Evolutionary conservation across 2,797 vertebrate genomes (phyloP).

Genomic region (Podarcis lilfordi): DNA sequence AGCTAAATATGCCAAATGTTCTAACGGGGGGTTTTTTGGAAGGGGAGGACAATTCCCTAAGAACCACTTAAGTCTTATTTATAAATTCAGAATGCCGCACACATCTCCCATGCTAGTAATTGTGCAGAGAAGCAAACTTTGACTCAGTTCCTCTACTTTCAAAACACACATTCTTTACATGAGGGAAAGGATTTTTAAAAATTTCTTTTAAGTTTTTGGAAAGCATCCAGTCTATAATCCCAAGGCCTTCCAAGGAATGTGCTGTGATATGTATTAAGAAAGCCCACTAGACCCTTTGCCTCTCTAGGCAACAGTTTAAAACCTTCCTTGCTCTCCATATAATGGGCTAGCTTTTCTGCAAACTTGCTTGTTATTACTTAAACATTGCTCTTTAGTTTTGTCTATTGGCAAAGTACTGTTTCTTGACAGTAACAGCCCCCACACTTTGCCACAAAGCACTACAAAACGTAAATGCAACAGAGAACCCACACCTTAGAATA

Average conservation of each 20-base stretch:
- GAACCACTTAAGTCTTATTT: background rate
- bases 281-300: slow-evolving; percentile 40
- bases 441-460: background rate
- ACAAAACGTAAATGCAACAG: background rate
- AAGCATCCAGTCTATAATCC: slow-evolving; percentile 46
- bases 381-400: background rate
- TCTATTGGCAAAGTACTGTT: background rate
- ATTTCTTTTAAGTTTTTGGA: slow-evolving; percentile 41
- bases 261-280: slow-evolving; percentile 44
- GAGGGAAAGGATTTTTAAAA: slow-evolving; percentile 1
- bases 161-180: slow-evolving; percentile 22
- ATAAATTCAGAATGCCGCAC: slow-evolving; percentile 18
- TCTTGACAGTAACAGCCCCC: background rate
- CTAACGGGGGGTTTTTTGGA: background rate
- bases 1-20: background rate
- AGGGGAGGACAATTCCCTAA: background rate
- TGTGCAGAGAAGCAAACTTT: slow-evolving; percentile 18
- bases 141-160: slow-evolving; percentile 14
- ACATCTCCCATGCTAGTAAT: background rate
- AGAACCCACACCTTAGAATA: background rate
- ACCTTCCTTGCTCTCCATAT: slow-evolving; percentile 37
- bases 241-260: slow-evolving; percentile 50
- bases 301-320: slow-evolving; percentile 21
- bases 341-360: slow-evolving; percentile 55
- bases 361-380: background rate